These are phyloP conservation scores for Rhagonycha lutea DNA, from an alignment of 2,888 invertebrate genomes.

Conservation along the genomic window DNA sequence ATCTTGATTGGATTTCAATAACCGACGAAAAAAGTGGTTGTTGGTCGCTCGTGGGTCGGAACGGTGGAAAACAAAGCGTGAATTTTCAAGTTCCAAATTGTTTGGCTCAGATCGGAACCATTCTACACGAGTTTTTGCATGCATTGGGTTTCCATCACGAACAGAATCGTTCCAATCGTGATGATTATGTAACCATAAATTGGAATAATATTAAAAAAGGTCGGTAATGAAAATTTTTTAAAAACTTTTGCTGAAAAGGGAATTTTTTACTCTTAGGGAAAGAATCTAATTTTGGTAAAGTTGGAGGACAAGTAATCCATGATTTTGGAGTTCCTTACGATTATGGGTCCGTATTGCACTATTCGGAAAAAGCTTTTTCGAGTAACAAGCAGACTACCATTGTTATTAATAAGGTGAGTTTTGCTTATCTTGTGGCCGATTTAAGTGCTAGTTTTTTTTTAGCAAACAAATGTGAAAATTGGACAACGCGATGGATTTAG, in stretches of 20 bases:
- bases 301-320: constrained; percentile 59
- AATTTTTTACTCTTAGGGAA: constrained; percentile 58
- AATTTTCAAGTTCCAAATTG: constrained; percentile 79
- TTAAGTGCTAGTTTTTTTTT: neutral
- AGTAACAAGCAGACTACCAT: constrained; percentile 73
- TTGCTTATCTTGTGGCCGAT: neutral
- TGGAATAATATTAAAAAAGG: constrained; percentile 72
- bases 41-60: constrained; percentile 79
- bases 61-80: constrained; percentile 69
- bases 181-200: constrained; percentile 67
- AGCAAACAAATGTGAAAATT: constrained; percentile 53
- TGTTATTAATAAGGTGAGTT: constrained; percentile 63
- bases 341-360: constrained; percentile 84
- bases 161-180: constrained; percentile 78
- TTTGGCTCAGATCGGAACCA: constrained; percentile 71
- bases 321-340: constrained; percentile 77
- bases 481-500: constrained; percentile 80
- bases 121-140: constrained; percentile 80
- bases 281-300: constrained; percentile 73
- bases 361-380: constrained; percentile 78
- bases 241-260: neutral
- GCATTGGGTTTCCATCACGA: constrained; percentile 81
- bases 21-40: constrained; percentile 74
- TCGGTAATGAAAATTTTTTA: constrained; percentile 41
- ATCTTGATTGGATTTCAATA: constrained; percentile 72